Base-by-base conservation (phyloP, 2,888 invertebrate genomes). In the Craniophora ligustri region DNA sequence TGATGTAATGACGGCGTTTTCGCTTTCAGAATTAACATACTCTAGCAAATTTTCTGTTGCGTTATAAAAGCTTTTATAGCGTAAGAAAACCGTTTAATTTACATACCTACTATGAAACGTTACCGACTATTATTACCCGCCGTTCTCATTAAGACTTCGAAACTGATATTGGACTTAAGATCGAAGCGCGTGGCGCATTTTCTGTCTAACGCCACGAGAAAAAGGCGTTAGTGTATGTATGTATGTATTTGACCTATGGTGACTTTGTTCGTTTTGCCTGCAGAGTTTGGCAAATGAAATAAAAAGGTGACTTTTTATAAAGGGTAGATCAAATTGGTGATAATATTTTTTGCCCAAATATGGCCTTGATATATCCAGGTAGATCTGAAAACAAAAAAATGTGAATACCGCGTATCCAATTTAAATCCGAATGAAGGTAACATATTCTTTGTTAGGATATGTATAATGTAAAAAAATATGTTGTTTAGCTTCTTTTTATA, bases 281-380 rank as follows among this genome's bases (percentile, higher is more conserved):
- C 31, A 31, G 34, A 45, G 26, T 57, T 58, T 30, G 26, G 15
- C 19, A 30, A 66, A 50, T 18, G 11, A 60, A 41, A 35, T 36
- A 67, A 64, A 59, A 63, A 47, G 23, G 16, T 34, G 34, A 11
- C 15, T 31, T 49, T 54, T 54, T 54, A 11, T 46, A 46, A 67
- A 54, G 39, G 45, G 49, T 41, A 49, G 54, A 65, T 65, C 42
- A 42, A 49, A 53, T 44, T 48, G 36, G 40, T 19, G 54, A 67
- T 67, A 67, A 47, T 35, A 46, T 39, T 61, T n/a, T 50, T 36
- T n/a, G 16, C 15, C 39, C 35, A 15, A 13, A 8, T 13, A 31
- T 30, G 51, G 23, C 67, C 62, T 53, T 67, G 32, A 1, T 32
- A 34, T 18, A 48, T 61, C 61, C 64, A 64, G 64, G 64, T 64